Percentiles rank a stretch among this genome's conserved stretches.
These are phyloP conservation scores for Proisotoma minuta DNA, from an alignment of 2,888 invertebrate genomes.

Conservation along the genomic window DNA sequence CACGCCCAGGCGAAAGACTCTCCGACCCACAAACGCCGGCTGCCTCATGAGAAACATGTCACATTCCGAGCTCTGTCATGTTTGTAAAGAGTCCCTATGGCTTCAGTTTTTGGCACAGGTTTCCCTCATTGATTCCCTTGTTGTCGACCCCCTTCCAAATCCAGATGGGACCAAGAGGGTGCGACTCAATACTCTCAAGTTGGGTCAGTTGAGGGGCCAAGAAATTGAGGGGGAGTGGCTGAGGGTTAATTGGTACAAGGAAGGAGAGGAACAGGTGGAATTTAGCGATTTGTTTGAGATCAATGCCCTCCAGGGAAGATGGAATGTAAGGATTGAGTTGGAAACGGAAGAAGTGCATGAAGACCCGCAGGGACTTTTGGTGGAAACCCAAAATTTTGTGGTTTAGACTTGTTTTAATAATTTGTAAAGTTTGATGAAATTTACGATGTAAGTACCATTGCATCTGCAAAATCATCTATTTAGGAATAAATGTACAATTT, in stretches of 20 bases:
- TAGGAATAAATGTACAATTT: too few species aligned
- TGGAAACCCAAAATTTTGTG: conserved; percentile 12
- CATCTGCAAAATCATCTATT: too few species aligned
- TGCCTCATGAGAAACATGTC: conserved; percentile 30
- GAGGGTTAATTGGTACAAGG: conserved; percentile 26
- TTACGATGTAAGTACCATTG: too few species aligned
- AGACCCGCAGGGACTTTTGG: conserved; percentile 25
- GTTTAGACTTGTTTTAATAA: too few species aligned
- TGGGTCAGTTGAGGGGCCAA: conserved; percentile 38
- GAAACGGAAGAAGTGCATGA: conserved; percentile 27
- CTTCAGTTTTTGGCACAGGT: conserved; percentile 15
- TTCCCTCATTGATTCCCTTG: conserved; percentile 21
- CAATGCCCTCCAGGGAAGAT: conserved; percentile 23
- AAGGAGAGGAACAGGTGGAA: conserved; percentile 21
- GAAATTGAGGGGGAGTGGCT: conserved; percentile 23
- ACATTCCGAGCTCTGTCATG: conserved; percentile 5
- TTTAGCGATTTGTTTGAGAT: conserved; percentile 24
- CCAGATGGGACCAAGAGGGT: conserved; percentile 18
- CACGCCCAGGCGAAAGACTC: conserved; percentile 2
- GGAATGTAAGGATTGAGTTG: conserved; percentile 25
- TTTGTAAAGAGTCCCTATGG: conserved; percentile 29
- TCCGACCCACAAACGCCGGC: conserved; percentile 23
- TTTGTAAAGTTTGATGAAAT: too few species aligned
- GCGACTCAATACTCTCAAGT: conserved; percentile 30
- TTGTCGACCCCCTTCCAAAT: conserved; percentile 11